These are phyloP conservation scores for Panzeria rudis DNA, from an alignment of 2,888 invertebrate genomes.

Conservation along the genomic window DNA sequence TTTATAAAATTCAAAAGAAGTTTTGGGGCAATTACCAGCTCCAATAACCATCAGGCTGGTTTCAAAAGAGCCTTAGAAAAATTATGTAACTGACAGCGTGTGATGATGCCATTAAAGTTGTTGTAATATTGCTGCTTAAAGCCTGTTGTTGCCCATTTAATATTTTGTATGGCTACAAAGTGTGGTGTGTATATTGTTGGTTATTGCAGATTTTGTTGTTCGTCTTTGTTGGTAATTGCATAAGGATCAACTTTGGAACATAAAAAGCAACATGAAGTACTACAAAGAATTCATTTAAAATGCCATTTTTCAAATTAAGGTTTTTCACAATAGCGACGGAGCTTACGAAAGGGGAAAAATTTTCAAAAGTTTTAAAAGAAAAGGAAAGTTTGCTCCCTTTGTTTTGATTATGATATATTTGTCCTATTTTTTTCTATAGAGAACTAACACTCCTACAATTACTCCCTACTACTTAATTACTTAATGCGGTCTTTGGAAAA, in stretches of 20 bases:
- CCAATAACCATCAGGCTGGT: background rate
- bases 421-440: no score
- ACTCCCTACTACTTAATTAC: no score
- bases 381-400: background rate
- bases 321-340: background rate
- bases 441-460: no score
- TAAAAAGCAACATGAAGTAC: slow-evolving; percentile 43
- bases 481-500: no score
- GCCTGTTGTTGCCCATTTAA: slow-evolving; percentile 8
- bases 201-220: background rate
- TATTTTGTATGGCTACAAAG: background rate
- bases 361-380: background rate
- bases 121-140: slow-evolving; percentile 3
- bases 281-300: slow-evolving; percentile 57
- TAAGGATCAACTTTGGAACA: slow-evolving; percentile 25
- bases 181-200: background rate
- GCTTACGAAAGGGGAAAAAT: background rate
- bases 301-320: slow-evolving; percentile 44
- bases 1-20: slow-evolving; percentile 10
- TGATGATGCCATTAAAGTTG: slow-evolving; percentile 35
- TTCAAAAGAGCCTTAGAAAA: slow-evolving; percentile 1
- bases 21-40: slow-evolving; percentile 8
- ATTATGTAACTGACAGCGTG: slow-evolving; percentile 24
- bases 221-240: slow-evolving; percentile 16
- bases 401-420: no score